Conservation (phyloP, 2,888 invertebrate genomes). For the Caenorhabditis sinica region DNA sequence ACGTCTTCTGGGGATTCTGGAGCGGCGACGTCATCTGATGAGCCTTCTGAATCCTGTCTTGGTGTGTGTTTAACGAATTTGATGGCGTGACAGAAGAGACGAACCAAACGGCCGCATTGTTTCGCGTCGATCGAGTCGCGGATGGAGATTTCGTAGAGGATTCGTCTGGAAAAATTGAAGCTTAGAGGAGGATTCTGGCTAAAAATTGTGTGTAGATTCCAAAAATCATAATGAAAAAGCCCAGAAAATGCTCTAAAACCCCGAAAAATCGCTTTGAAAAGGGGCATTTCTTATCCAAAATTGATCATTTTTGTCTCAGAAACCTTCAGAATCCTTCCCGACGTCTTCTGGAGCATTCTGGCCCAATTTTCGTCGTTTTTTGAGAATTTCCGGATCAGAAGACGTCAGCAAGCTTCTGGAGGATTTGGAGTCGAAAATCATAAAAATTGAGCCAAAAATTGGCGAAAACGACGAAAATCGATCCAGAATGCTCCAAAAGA, state of each 20-base stretch:
- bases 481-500: too few relatives aligned
- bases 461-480: too few relatives aligned
- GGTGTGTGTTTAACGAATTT: conserved; percentile 25
- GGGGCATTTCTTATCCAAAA: not conserved
- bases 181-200: not conserved
- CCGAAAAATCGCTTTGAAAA: not conserved
- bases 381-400: too few relatives aligned
- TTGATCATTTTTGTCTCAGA: too few relatives aligned
- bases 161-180: conserved; percentile 34
- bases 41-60: conserved; percentile 17
- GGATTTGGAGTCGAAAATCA: too few relatives aligned
- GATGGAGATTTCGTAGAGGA: conserved; percentile 34
- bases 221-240: too few relatives aligned
- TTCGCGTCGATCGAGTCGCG: conserved; percentile 40
- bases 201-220: too few relatives aligned
- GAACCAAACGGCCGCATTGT: conserved; percentile 43
- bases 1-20: not conserved
- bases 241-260: not conserved
- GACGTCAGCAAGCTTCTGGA: too few relatives aligned
- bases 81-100: conserved; percentile 58
- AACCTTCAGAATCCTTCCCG: too few relatives aligned
- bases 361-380: too few relatives aligned
- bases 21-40: not conserved
- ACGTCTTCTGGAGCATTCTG: too few relatives aligned
- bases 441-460: too few relatives aligned